Conservation (phyloP, 2,113 vertebrate genomes). For the Herpetotheres cachinnans region DNA sequence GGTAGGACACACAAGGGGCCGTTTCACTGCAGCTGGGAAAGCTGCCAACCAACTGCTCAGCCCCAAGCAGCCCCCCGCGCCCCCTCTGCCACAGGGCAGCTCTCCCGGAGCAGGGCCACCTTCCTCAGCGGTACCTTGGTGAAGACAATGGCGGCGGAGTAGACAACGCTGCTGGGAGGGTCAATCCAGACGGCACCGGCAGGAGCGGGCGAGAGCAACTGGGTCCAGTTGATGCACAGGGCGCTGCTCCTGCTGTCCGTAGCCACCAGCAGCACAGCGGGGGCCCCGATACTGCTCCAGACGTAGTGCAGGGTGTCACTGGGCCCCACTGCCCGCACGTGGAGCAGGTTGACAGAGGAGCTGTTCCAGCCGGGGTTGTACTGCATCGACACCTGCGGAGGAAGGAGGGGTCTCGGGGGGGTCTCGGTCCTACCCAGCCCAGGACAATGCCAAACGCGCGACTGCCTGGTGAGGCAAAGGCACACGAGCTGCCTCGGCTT, state of each 20-base stretch:
- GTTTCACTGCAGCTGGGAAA: not conserved
- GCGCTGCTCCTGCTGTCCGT: slow-evolving; percentile 69
- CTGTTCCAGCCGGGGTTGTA: slow-evolving; percentile 69
- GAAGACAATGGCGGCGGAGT: slow-evolving; percentile 79
- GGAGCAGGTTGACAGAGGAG: slow-evolving; percentile 75
- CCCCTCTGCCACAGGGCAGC: rapidly evolving
- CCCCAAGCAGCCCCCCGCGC: rapidly evolving
- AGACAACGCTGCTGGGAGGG: slow-evolving; percentile 76
- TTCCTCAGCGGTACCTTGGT: slow-evolving; percentile 71
- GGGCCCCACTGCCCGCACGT: slow-evolving; percentile 77
- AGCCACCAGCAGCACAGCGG: slow-evolving; percentile 81
- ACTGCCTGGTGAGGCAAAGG: rapidly evolving
- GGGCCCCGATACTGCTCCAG: slow-evolving; percentile 83
- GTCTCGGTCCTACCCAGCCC: rapidly evolving
- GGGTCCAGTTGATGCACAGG: slow-evolving; percentile 81
- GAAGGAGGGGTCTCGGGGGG: rapidly evolving
- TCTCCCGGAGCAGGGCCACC: not conserved
- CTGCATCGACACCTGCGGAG: slow-evolving; percentile 76
- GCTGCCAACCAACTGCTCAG: not conserved
- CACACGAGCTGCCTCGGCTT: not conserved
- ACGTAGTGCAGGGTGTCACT: slow-evolving; percentile 87
- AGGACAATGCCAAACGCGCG: rapidly evolving
- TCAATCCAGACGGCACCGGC: slow-evolving; percentile 76
- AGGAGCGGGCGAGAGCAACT: slow-evolving; percentile 61
- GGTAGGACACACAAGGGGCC: not conserved